A percentile compares a stretch with the other conserved stretches of the same genome.
These are phyloP conservation scores for Neolamprologus toae DNA, from an alignment of 2,113 vertebrate genomes.

Conservation along the genomic window DNA sequence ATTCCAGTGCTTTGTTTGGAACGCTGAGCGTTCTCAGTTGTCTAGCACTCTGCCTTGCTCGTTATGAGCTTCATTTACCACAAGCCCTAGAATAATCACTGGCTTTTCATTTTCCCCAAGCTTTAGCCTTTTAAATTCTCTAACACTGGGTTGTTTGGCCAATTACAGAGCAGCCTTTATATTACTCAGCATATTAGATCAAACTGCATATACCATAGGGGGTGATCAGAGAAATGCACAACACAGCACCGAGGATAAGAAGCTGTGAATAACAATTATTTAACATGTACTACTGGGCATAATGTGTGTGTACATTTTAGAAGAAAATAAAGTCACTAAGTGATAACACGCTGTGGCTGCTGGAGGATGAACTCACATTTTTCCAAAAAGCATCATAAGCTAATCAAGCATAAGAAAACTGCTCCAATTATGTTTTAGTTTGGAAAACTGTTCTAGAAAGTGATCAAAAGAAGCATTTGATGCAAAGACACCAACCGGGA, in stretches of 20 bases:
- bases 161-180: constrained; percentile 38
- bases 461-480: constrained; percentile 12
- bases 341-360: background rate
- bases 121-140: constrained; percentile 30
- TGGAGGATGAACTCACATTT: background rate
- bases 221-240: constrained; percentile 34
- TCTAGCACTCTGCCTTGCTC: constrained; percentile 29
- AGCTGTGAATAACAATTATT: constrained; percentile 20
- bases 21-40: constrained; percentile 22
- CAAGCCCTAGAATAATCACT: constrained; percentile 48
- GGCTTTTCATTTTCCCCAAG: constrained; percentile 45
- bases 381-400: background rate
- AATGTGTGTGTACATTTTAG: background rate
- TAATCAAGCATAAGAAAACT: background rate
- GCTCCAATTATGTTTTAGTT: background rate
- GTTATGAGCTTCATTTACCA: constrained; percentile 57
- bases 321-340: constrained; percentile 23
- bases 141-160: constrained; percentile 30
- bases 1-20: constrained; percentile 6
- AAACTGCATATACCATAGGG: constrained; percentile 30
- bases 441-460: background rate
- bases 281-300: background rate
- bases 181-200: constrained; percentile 48
- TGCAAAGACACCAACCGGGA: background rate
- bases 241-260: constrained; percentile 9